phyloP scores from a whole-genome alignment of 2,888 invertebrate species.

The Hypolimnas misippus region DNA sequence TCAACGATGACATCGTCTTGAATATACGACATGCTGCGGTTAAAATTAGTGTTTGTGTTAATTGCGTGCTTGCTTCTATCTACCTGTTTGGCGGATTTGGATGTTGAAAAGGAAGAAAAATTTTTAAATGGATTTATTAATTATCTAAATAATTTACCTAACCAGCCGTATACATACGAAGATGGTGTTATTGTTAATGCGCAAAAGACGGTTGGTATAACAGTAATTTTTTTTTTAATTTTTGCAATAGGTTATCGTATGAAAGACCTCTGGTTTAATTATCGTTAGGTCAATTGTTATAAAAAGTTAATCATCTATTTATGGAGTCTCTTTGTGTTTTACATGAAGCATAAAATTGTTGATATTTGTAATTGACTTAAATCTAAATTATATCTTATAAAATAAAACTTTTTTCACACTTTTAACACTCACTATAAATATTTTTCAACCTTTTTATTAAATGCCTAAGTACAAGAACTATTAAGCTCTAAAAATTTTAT shows the following conservation, averaged over 20 bases:
- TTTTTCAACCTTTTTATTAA: no score
- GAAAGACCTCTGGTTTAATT: slow-evolving; percentile 30
- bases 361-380: neutral
- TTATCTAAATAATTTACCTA: slow-evolving; percentile 76
- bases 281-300: slow-evolving; percentile 21
- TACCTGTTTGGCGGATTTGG: slow-evolving; percentile 58
- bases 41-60: slow-evolving; percentile 46
- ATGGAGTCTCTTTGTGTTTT: neutral
- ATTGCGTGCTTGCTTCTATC: slow-evolving; percentile 50
- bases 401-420: no score
- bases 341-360: neutral
- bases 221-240: slow-evolving; percentile 27
- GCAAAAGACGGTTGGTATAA: slow-evolving; percentile 72
- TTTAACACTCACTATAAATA: no score
- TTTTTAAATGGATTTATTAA: slow-evolving; percentile 69
- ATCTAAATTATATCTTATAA: no score
- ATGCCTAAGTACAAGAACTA: no score
- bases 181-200: slow-evolving; percentile 71
- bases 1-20: slow-evolving; percentile 56
- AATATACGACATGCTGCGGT: slow-evolving; percentile 57
- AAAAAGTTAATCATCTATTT: neutral
- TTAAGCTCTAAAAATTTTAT: neutral
- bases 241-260: slow-evolving; percentile 45
- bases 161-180: slow-evolving; percentile 71
- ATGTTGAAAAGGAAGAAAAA: slow-evolving; percentile 55